Base-by-base conservation (phyloP, 2,888 invertebrate species). In the Pasiphila rectangulata region DNA sequence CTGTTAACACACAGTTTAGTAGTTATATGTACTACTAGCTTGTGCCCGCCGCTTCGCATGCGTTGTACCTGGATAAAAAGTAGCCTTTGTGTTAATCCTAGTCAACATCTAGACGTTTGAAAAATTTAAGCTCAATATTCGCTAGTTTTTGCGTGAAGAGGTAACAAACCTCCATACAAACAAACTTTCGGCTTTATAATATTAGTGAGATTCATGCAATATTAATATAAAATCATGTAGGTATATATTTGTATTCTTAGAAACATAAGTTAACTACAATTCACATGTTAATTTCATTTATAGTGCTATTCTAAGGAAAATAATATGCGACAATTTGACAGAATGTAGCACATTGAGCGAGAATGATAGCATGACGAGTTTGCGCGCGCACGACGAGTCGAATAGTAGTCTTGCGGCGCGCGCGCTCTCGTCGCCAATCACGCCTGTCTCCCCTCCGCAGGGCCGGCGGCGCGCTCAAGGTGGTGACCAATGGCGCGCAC, bases 401-500 rank as follows among this genome's bases (percentile, higher is more conserved):
- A 74, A 61, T 61, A 64, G 65, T 67, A 68, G 67, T 61, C 9
- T 64, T 64, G 74, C 64, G 60, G 74, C 79, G 79, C 79, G 79
- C 79, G 79, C 81, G 82, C 7, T 80, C 71, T 55, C 73, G 69
- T 76, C 80, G 66, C 86, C 85, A 85, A 85, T 85, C 77, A 83
- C 77, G 73, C 69, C 61, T 75, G 75, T 81, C 82, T 91, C 88
- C 90, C 91, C 88, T 90, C 91, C 90, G 91, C 92, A 82, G 92
- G 92, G 87, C 87, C 82, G 86, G 89, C 84, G 82, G 75, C 51
- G 66, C 84, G 55, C 89, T 92, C 81, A 92, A 92, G 83, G 89
- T 91, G 75, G 87, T 50, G 50, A 50, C 92, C 91, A 92, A 92
- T 91, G 92, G 92, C 79, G 90, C 91, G 82, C 87, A 85, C 90